Evolutionary conservation across 2,113 vertebrate genomes (phyloP).

Genomic region (Corydoras sp.): DNA sequence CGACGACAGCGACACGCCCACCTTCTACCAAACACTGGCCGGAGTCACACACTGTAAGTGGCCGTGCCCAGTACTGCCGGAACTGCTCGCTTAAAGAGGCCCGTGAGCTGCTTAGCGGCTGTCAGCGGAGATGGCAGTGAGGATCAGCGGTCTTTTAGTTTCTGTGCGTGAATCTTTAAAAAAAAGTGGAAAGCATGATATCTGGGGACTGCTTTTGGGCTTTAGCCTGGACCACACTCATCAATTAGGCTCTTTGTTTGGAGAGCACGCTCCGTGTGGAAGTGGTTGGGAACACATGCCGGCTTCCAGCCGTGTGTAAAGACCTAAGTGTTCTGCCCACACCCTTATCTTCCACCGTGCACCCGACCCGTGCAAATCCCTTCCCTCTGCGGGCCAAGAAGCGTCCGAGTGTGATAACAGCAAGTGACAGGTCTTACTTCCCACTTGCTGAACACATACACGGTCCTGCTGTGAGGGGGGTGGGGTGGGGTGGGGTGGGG

Average conservation of each 20-base stretch:
- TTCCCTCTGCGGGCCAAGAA: constrained; percentile 10
- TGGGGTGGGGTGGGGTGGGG: not conserved
- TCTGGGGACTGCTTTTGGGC: not conserved
- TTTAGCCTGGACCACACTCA: too few species aligned
- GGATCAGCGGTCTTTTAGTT: not conserved
- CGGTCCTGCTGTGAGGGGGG: constrained; percentile 15
- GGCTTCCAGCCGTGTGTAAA: too few species aligned
- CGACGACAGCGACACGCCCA: constrained; percentile 96
- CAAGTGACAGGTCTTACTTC: constrained; percentile 43
- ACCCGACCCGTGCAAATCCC: constrained; percentile 20
- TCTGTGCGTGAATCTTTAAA: not conserved
- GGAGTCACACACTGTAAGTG: constrained; percentile 97
- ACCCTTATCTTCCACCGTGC: not conserved
- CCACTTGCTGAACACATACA: constrained; percentile 24
- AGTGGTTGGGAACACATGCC: too few species aligned
- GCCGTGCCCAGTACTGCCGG: constrained; percentile 5
- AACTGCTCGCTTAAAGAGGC: not conserved
- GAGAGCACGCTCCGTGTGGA: too few species aligned
- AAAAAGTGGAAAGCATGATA: not conserved
- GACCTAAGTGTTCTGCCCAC: not conserved
- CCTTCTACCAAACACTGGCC: constrained; percentile 97
- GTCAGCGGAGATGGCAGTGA: too few species aligned
- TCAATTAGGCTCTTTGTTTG: too few species aligned
- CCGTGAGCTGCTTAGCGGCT: too few species aligned
- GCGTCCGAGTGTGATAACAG: constrained; percentile 36